These are phyloP conservation scores for Entomobrya proxima DNA, from an alignment of 2,888 invertebrate genomes.

Conservation along the genomic window DNA sequence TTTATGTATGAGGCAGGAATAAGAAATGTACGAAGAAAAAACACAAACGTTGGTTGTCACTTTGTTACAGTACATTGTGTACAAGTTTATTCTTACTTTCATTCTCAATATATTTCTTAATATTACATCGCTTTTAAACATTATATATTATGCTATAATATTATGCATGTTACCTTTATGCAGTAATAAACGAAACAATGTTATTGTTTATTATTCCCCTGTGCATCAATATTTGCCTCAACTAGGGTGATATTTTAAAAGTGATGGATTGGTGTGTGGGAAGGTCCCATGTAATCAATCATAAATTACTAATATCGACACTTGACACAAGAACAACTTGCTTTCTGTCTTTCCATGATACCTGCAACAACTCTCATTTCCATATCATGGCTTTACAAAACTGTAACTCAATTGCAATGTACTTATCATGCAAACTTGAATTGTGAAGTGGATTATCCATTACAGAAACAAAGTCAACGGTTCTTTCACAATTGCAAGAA, in stretches of 20 bases:
- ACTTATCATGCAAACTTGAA: no score
- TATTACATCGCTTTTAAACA: neutral
- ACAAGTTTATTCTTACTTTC: conserved; percentile 15
- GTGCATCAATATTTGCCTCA: neutral
- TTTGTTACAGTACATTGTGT: conserved; percentile 4
- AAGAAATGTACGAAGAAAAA: no score
- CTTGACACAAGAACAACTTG: conserved; percentile 40
- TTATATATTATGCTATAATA: neutral
- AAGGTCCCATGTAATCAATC: conserved; percentile 39
- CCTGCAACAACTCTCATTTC: neutral
- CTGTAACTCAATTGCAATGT: no score
- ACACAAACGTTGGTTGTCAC: neutral
- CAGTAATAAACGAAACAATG: neutral
- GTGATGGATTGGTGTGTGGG: conserved; percentile 37
- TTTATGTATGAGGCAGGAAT: no score
- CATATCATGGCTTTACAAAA: neutral
- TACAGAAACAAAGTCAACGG: neutral
- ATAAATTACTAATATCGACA: conserved; percentile 53
- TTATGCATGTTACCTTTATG: conserved; percentile 12
- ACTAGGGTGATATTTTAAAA: conserved; percentile 24
- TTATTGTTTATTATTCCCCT: neutral
- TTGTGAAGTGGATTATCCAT: no score
- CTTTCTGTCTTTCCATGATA: neutral
- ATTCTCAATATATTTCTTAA: conserved; percentile 6
- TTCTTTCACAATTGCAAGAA: neutral